Conservation (phyloP, 2,888 invertebrate genomes). For the Idaea aversata region DNA sequence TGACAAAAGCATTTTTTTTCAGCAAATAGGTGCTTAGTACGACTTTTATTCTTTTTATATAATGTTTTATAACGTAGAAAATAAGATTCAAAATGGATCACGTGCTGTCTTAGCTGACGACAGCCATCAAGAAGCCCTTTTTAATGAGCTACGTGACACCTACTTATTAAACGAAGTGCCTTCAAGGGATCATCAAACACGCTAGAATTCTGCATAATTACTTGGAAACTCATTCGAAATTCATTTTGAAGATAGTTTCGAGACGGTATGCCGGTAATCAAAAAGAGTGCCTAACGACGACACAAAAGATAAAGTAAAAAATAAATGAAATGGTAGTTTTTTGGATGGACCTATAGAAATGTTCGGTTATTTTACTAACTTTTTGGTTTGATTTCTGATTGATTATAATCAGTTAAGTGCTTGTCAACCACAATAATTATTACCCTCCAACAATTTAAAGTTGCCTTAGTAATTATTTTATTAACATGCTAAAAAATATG, state of each 20-base stretch:
- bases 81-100: slow-evolving; percentile 14
- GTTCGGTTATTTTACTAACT: slow-evolving; percentile 1
- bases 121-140: slow-evolving; percentile 27
- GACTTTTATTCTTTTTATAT: slow-evolving; percentile 11
- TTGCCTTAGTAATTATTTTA: no score
- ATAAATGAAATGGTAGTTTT: slow-evolving; percentile 7
- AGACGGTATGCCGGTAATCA: slow-evolving; percentile 24
- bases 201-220: slow-evolving; percentile 31
- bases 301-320: slow-evolving; percentile 6
- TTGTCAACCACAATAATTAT: background rate
- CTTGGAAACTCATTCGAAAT: slow-evolving; percentile 31
- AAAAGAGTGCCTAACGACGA: slow-evolving; percentile 21
- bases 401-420: background rate
- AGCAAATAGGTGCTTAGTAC: background rate
- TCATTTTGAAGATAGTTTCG: slow-evolving; percentile 23
- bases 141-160: slow-evolving; percentile 38
- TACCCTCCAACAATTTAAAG: no score
- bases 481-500: no score
- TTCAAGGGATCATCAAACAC: slow-evolving; percentile 26
- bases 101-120: slow-evolving; percentile 13
- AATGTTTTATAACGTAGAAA: slow-evolving; percentile 18
- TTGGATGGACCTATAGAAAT: slow-evolving; percentile 9
- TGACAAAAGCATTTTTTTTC: background rate
- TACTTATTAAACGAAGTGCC: slow-evolving; percentile 35
- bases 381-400: background rate